phyloP scores from a whole-genome alignment of 1,140 invertebrate genomes.

The Cherax quadricarinatus region DNA sequence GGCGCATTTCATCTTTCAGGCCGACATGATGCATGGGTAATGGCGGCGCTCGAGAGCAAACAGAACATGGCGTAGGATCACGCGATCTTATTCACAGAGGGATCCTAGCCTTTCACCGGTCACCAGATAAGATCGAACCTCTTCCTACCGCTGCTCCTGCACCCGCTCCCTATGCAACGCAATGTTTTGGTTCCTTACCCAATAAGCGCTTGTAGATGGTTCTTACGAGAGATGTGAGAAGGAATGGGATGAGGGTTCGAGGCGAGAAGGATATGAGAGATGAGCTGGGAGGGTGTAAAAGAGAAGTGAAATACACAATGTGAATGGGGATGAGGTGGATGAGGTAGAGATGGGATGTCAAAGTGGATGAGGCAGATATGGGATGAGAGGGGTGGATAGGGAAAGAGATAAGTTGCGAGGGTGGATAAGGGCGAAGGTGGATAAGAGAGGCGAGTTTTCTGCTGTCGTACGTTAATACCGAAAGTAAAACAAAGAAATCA shows the following conservation, averaged over 20 bases:
- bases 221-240: not conserved
- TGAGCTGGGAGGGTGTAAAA: not conserved
- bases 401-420: not conserved
- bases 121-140: slow-evolving; percentile 60
- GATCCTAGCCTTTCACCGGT: slow-evolving; percentile 61
- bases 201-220: not conserved
- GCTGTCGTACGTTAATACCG: no score
- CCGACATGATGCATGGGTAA: slow-evolving; percentile 66
- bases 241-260: not conserved
- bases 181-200: not conserved
- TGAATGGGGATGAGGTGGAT: no score
- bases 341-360: no score
- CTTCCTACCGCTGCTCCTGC: slow-evolving; percentile 21
- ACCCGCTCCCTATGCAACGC: slow-evolving; percentile 18
- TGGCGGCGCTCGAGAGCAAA: slow-evolving; percentile 63
- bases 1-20: slow-evolving; percentile 63
- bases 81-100: slow-evolving; percentile 62
- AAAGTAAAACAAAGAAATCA: no score
- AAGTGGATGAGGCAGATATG: not conserved
- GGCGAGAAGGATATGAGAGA: not conserved
- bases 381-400: not conserved
- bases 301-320: no score
- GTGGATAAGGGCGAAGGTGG: not conserved
- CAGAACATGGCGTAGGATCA: slow-evolving; percentile 55
- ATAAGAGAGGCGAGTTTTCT: no score